Base-by-base conservation (phyloP, 1,140 invertebrate genomes). In the Drosophila ohnishii region DNA sequence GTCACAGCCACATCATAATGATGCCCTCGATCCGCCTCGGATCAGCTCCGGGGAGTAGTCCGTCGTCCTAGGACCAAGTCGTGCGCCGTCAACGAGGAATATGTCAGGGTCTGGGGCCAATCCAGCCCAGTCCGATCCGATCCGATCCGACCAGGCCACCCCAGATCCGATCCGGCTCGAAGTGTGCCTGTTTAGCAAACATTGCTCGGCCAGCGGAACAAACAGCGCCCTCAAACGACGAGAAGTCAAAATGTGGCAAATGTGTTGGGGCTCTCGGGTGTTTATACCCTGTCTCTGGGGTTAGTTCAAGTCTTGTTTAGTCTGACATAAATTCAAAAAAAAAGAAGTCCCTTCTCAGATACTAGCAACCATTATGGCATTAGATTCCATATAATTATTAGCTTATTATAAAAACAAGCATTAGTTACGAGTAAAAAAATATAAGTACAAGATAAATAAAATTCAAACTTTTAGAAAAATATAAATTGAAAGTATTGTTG, bases 111-210 rank as follows among this genome's bases (percentile, higher is more conserved):
- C 83, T 78, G 75, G 59, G 72, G 67, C 75, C 59, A 51, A 34
- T 22, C 32, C 45, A 58, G 64, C 28, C 34, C 40, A 30, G 28
- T 13, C n/a, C 19, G 30, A 9, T 55, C n/a, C 19, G 14, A 10
- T 58, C 60, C 51, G 28, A 30, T 60, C 61, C 67, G 60, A 11
- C 65, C 22, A 61, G 58, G 53, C 40, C 39, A 47, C 30, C 32
- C 50, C 51, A 71, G 53, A 59, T 60, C 60, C 65, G 67, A 78
- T 80, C 65, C 67, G 80, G 76, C 76, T 80, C 80, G 69, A 87
- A 86, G 84, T 87, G 84, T 87, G 84, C 84, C 84, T 84, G 76
- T 71, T 88, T 88, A 88, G 80, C 77, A 87, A 87, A 87, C 69
- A 87, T 80, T 63, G 73, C 66, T 19, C 37, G 44, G 40, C 78